Evolutionary conservation across 2,888 invertebrate species (phyloP), one percentile per base, ranked within the genome.

Genomic region (Sussaba pulchella): DNA sequence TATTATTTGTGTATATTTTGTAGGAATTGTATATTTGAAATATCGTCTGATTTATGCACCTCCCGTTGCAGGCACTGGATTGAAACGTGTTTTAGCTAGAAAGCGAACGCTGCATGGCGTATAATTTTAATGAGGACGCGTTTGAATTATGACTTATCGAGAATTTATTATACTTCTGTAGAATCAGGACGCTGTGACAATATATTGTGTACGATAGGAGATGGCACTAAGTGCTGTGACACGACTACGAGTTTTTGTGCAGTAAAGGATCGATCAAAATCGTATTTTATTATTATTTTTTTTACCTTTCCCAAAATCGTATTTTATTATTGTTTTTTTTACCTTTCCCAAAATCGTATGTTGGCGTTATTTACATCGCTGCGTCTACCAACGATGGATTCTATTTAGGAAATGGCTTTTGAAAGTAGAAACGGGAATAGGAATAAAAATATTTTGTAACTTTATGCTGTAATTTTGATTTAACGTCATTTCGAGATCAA

Each of bases 41-140:
- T 9, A 78, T 67, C 69, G 21, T 73, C 43, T 81, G 21, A 72
- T 59, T n/a, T 80, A 75, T 70, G 9, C 75, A n/a, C 76, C 84
- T 85, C 83, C 80, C 80, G 82, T 86, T 88, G 82, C 86, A 86
- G 88, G 87, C 83, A 83, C 71, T 79, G 82, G 80, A 83, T 77
- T 78, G 59, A 71, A 43, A 82, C 54, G 71, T 84, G 69, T 84
- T 79, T 70, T 57, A 64, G 14, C 43, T 47, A 74, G 41, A 70
- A 64, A 52, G 24, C 63, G 57, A 79, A 45, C 54, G 41, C 57
- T 39, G 63, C 63, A 19, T 78, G 50, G 57, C 45, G 52, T 63
- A 61, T 76, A 70, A 67, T 57, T 57, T 57, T 8, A 45, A 31
- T 31, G 31, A 10, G 21, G 73, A 78, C 63, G 73, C 45, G 64